These are phyloP conservation scores for Zaprionus kolodkinae DNA, from an alignment of 1,140 invertebrate species.

Conservation along the genomic window DNA sequence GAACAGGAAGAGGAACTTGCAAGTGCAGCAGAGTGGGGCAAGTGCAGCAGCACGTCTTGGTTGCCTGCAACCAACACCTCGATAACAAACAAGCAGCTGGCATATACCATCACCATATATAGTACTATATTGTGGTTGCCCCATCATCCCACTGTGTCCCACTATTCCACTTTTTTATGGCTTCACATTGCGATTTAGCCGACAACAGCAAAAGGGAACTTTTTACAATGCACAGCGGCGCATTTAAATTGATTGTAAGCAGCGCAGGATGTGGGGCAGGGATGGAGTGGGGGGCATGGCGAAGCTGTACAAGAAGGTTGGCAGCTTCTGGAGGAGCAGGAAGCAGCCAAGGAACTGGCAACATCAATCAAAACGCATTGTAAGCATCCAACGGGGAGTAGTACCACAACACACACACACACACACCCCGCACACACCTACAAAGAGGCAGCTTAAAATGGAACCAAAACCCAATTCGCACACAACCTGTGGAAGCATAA, in stretches of 20 bases:
- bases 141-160: conserved; percentile 37
- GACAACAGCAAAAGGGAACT: conserved; percentile 47
- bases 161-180: conserved; percentile 50
- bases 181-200: conserved; percentile 64
- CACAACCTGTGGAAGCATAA: conserved; percentile 74
- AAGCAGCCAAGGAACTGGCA: conserved; percentile 59
- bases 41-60: conserved; percentile 12
- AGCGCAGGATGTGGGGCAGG: not conserved
- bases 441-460: conserved; percentile 28
- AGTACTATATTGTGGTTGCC: not conserved
- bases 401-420: conserved; percentile 2
- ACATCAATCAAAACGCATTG: conserved; percentile 77
- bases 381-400: conserved; percentile 44
- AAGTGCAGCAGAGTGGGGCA: conserved; percentile 50
- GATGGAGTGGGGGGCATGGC: not conserved
- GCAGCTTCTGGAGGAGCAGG: conserved; percentile 34
- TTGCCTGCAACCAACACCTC: not conserved
- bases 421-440: not conserved
- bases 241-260: conserved; percentile 80
- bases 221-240: conserved; percentile 77
- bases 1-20: conserved; percentile 53
- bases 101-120: not conserved
- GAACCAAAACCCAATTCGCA: conserved; percentile 26
- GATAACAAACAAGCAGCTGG: conserved; percentile 5
- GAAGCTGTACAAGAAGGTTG: conserved; percentile 15